Evolutionary conservation across 2,888 invertebrate species (phyloP).

Genomic region (Idaea aversata): DNA sequence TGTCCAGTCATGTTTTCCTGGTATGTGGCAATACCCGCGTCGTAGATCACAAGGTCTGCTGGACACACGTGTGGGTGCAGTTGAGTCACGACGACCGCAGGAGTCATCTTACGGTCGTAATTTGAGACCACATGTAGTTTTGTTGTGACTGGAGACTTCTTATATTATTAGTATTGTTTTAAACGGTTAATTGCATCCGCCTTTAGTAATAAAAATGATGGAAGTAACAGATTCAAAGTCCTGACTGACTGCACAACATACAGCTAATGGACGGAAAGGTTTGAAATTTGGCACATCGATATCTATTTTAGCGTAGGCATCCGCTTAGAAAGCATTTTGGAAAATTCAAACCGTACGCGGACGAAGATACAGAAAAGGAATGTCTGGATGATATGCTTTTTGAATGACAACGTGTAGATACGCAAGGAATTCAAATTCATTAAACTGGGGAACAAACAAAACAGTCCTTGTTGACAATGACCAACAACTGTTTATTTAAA

Average conservation of each 20-base stretch:
- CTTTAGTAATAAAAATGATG: neutral
- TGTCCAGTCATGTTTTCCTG: constrained; percentile 1
- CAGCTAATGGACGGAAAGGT: too few species aligned
- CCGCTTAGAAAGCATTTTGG: too few species aligned
- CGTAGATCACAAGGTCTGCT: constrained; percentile 1
- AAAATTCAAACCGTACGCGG: too few species aligned
- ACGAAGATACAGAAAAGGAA: neutral
- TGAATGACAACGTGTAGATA: neutral
- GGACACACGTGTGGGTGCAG: constrained; percentile 2
- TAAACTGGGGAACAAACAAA: neutral
- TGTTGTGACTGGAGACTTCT: neutral
- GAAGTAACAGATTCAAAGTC: neutral
- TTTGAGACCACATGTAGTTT: neutral
- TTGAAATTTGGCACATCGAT: too few species aligned
- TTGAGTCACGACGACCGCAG: constrained; percentile 1
- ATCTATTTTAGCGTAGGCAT: too few species aligned
- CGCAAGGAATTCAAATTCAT: too few species aligned
- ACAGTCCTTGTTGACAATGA: neutral
- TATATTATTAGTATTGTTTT: neutral
- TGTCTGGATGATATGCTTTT: neutral
- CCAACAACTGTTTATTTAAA: neutral
- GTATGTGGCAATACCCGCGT: neutral
- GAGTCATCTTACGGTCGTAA: neutral
- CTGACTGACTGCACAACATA: too few species aligned
- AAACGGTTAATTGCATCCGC: neutral